These are phyloP conservation scores for Falco punctatus DNA, from an alignment of 2,113 vertebrate species.

Conservation along the genomic window DNA sequence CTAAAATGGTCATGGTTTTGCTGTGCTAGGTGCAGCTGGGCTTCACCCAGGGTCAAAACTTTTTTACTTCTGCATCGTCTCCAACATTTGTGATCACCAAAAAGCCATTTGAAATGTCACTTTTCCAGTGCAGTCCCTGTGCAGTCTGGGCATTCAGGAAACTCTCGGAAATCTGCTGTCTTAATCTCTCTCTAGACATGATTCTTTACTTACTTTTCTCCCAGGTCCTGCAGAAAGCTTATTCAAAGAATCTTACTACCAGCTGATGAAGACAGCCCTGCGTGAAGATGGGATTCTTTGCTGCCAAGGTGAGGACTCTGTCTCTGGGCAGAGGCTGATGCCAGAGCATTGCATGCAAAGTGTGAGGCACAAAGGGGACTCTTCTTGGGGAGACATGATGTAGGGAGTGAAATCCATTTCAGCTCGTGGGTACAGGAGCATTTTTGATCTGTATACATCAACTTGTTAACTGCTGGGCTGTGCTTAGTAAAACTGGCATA, in stretches of 20 bases:
- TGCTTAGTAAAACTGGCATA: not conserved
- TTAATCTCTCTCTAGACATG: not conserved
- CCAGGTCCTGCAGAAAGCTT: conserved; percentile 94
- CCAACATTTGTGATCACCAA: not conserved
- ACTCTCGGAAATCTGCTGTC: not conserved
- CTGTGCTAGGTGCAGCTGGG: not conserved
- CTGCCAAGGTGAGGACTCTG: conserved; percentile 87
- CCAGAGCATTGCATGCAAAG: not conserved
- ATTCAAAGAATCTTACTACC: conserved; percentile 97
- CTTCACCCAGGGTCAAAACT: not conserved
- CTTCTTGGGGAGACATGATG: not conserved
- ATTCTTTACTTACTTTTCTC: not conserved
- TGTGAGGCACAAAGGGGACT: not conserved
- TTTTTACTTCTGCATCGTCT: not conserved
- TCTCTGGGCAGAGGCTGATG: not conserved
- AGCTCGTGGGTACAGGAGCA: not conserved
- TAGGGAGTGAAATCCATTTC: not conserved
- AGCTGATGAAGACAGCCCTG: conserved; percentile 96
- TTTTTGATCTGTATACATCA: not conserved
- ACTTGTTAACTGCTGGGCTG: not conserved
- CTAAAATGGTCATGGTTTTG: not conserved
- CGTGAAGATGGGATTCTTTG: conserved; percentile 92
- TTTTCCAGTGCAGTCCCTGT: not conserved
- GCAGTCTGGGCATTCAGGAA: not conserved
- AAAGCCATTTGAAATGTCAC: not conserved